Base-by-base conservation (phyloP, 2,797 vertebrate genomes). In the Chiloscyllium punctatum region DNA sequence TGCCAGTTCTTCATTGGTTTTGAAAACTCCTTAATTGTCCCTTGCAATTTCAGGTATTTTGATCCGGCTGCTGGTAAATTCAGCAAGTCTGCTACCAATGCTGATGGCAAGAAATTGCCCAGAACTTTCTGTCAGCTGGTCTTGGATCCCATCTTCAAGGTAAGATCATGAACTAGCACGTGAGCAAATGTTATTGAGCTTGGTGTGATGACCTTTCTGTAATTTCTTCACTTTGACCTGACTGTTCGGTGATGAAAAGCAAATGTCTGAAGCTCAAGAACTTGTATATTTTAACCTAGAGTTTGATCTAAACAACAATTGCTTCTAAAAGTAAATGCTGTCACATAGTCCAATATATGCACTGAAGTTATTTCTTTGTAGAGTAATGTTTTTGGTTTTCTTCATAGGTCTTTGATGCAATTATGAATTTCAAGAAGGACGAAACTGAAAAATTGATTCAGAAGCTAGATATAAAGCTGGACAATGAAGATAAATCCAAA, bases 171-270 rank as follows among this genome's bases (percentile, higher is more conserved):
- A 42, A 42, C 23, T 62, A 18, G 79, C 6, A 30, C 27, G 94
- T 72, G 66, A 42, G 48, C 37, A 62, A 42, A 33, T 95, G 91
- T 27, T 18, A 62, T 3, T 3, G 42, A 86, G 66, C 66, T 95
- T 96, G 96, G 96, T 0, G 0, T 99, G 99, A 99, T 99, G 99
- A 99, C 96, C 96, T 96, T 95, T 97, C 96, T 90, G 11, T 30
- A 37, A 96, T 97, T 98, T 99, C 99, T 99, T 99, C 99, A 99
- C 99, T 99, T 99, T 99, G 99, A 99, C 98, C 99, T 99, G 99
- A 99, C 0, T 96, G 96, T 96, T 96, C 16, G 95, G 97, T 99
- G 99, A 98, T 99, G 99, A 99, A 96, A 97, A 94, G 15, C 42
- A 96, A 97, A 37, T 96, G 94, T 97, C 98, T 98, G 98, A 95